Evolutionary conservation across 2,113 vertebrate species (phyloP).

Genomic region (Calonectris borealis): DNA sequence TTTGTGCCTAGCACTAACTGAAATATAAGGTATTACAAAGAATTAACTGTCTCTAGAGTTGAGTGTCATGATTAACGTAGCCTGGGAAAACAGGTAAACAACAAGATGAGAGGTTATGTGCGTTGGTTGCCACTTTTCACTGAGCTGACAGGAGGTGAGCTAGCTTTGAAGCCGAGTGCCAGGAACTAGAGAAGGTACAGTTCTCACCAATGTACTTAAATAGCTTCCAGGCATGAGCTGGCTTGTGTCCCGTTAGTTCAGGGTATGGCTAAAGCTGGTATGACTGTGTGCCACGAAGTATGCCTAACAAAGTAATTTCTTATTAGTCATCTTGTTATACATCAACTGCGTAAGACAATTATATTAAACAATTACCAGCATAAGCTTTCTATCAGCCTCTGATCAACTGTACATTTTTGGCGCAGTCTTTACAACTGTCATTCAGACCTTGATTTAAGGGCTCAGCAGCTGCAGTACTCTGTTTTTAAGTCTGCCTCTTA

Average conservation of each 20-base stretch:
- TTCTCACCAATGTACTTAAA: neutral
- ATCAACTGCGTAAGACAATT: neutral
- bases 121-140: neutral
- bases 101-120: fast-evolving
- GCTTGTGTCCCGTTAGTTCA: neutral
- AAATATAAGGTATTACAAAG: neutral
- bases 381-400: neutral
- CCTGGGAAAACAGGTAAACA: neutral
- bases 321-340: neutral
- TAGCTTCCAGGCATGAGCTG: neutral
- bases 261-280: neutral
- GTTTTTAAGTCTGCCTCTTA: constrained; percentile 15
- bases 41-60: neutral
- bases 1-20: neutral
- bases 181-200: neutral
- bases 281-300: neutral
- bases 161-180: neutral
- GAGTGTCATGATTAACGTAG: neutral
- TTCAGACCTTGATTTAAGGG: neutral
- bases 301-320: neutral
- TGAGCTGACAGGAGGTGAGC: neutral
- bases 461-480: neutral
- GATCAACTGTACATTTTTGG: neutral
- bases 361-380: neutral
- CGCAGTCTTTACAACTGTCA: neutral